These are phyloP conservation scores for Heliconius himera DNA, from an alignment of 1,140 invertebrate genomes.

Conservation along the genomic window DNA sequence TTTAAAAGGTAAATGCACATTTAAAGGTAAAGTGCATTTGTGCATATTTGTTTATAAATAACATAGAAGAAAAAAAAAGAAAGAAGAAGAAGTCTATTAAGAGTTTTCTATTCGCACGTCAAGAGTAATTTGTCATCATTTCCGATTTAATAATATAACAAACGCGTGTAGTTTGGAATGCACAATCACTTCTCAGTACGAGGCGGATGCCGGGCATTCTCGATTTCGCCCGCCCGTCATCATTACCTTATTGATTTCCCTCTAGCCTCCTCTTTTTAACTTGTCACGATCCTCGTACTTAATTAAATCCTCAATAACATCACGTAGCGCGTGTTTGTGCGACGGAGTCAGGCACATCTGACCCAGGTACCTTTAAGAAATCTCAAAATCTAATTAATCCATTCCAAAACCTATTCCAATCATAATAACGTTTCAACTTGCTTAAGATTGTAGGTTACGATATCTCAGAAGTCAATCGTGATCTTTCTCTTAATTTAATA, in stretches of 20 bases:
- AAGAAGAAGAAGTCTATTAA: not conserved
- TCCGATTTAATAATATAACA: not conserved
- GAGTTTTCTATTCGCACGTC: not conserved
- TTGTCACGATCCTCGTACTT: slow-evolving; percentile 40
- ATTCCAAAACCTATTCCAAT: not conserved
- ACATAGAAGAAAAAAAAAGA: too few relatives aligned
- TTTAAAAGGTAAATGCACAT: not conserved
- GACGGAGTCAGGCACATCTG: slow-evolving; percentile 37
- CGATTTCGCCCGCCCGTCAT: slow-evolving; percentile 32
- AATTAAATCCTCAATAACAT: slow-evolving; percentile 66
- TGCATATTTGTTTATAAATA: not conserved
- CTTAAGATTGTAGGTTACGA: not conserved
- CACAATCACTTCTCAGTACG: not conserved
- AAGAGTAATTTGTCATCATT: not conserved
- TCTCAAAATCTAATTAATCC: slow-evolving; percentile 4
- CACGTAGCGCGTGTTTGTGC: slow-evolving; percentile 49
- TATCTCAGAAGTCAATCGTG: not conserved
- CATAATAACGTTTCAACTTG: not conserved
- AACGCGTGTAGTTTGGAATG: slow-evolving; percentile 4
- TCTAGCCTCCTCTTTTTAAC: slow-evolving; percentile 30
- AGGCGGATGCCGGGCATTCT: slow-evolving; percentile 29
- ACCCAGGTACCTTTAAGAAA: slow-evolving; percentile 29
- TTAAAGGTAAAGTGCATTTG: too few relatives aligned
- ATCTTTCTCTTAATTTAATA: slow-evolving; percentile 20
- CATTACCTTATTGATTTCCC: slow-evolving; percentile 33